Base-by-base conservation (phyloP, 2,113 vertebrate species). In the Dryoscopus gambensis region DNA sequence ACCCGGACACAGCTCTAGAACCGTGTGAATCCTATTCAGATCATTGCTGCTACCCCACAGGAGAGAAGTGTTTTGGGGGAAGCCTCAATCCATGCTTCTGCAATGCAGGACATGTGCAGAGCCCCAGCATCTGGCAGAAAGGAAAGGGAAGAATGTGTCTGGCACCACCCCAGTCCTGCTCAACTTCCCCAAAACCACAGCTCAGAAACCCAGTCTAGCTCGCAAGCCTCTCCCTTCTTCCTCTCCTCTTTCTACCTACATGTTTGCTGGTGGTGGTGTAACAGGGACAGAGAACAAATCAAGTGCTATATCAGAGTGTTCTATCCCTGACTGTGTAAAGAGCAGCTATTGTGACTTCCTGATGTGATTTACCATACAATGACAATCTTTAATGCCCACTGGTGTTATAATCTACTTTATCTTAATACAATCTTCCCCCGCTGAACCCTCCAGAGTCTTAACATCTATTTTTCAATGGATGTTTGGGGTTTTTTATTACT, bases 381-480 rank as follows among this genome's bases (percentile, higher is more conserved):
- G 96, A 97, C 97, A 97, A 96, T 91, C 78, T 97, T 97, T 98
- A 96, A 95, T 74, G 97, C 92, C 95, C 25, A 15, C 69, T 14
- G 0, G 74, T 74, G 81, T 92, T 96, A 97, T 97, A 97, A 97
- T 98, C 97, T 96, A 94, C 95, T 98, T 97, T 97, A 98, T 98
- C 97, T 98, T 98, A 98, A 98, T 97, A 93, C 96, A 97, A 96
- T 98, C 97, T 97, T 97, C 93, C 94, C 93, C 96, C 92, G 92
- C 96, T 97, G 95, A 98, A 97, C 95, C 84, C 97, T 97, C 97
- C 79, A 83, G 97, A 96, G 97, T 90, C 94, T 95, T 96, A 97
- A 93, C 94, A 25, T 56, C 95, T 96, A 84, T 97, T 97, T 97
- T 97, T 95, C 96, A 97, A 92, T 59, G 44, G 82, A 93, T 79